Conservation (phyloP, 2,113 vertebrate species). For the Campylomormyrus numenius region DNA sequence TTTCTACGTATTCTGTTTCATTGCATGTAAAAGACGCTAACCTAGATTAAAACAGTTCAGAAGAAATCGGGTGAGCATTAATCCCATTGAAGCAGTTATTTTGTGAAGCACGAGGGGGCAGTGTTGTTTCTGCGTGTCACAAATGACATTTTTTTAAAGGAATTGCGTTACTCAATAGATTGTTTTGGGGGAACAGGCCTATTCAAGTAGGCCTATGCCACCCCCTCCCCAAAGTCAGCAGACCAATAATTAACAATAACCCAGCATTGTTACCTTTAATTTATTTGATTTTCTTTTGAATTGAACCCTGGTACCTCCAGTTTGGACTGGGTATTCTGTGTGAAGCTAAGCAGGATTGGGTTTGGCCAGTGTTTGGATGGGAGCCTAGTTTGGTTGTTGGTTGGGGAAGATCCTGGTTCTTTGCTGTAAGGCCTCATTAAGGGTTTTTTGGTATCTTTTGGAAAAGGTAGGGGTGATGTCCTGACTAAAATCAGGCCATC, state of each 20-base stretch:
- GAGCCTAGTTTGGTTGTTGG: too few relatives aligned
- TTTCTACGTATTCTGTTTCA: neutral
- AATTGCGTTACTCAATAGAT: neutral
- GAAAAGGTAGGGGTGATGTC: too few relatives aligned
- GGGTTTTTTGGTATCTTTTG: too few relatives aligned
- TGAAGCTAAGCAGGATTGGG: too few relatives aligned
- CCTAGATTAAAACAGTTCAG: neutral
- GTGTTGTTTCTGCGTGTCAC: neutral
- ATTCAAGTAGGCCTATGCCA: too few relatives aligned
- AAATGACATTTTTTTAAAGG: neutral
- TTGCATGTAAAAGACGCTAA: neutral
- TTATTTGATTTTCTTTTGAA: neutral
- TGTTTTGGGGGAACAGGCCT: neutral
- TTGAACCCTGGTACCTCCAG: neutral
- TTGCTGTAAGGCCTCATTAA: too few relatives aligned
- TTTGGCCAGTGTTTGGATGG: too few relatives aligned
- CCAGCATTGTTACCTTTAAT: neutral
- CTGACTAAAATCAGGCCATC: too few relatives aligned
- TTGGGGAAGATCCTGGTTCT: too few relatives aligned
- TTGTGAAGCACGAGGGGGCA: neutral
- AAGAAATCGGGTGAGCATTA: neutral
- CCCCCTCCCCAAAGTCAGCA: neutral
- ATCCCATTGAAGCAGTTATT: neutral
- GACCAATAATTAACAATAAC: neutral
- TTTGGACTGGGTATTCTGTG: too few relatives aligned